Conservation (phyloP, 2,797 vertebrate species). For the Staurois parvus region DNA sequence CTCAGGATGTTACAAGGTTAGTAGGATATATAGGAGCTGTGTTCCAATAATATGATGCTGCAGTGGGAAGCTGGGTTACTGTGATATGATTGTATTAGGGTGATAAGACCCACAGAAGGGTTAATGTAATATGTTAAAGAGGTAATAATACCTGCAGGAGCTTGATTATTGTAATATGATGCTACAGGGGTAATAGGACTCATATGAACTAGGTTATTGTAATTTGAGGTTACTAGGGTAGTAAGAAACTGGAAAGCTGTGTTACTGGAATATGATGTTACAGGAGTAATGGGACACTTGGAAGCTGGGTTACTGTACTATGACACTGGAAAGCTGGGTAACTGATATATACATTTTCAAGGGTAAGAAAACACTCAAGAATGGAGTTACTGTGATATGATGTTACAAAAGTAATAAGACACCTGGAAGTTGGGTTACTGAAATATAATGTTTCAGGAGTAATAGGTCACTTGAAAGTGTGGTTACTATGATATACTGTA, state of each 20-base stretch:
- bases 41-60: not conserved
- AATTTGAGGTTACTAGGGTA: not conserved
- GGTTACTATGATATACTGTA: too few relatives aligned
- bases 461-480: too few relatives aligned
- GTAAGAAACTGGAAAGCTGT: not conserved
- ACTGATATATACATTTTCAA: too few relatives aligned
- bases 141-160: not conserved
- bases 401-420: too few relatives aligned
- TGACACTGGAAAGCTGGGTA: too few relatives aligned
- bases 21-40: not conserved
- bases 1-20: conserved; percentile 11
- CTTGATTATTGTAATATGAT: not conserved
- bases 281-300: not conserved
- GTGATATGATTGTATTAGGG: not conserved
- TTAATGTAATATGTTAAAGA: not conserved
- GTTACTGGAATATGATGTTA: conserved; percentile 3
- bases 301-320: too few relatives aligned
- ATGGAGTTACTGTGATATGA: too few relatives aligned
- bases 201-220: not conserved
- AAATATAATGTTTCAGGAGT: too few relatives aligned
- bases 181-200: not conserved
- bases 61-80: not conserved
- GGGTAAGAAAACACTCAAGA: too few relatives aligned
- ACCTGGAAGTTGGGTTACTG: too few relatives aligned
- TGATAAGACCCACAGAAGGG: not conserved